A percentile compares a stretch with the other conserved stretches of the same genome.
Conservation (phyloP, 1,140 invertebrate genomes). For the Vanessa atalanta region DNA sequence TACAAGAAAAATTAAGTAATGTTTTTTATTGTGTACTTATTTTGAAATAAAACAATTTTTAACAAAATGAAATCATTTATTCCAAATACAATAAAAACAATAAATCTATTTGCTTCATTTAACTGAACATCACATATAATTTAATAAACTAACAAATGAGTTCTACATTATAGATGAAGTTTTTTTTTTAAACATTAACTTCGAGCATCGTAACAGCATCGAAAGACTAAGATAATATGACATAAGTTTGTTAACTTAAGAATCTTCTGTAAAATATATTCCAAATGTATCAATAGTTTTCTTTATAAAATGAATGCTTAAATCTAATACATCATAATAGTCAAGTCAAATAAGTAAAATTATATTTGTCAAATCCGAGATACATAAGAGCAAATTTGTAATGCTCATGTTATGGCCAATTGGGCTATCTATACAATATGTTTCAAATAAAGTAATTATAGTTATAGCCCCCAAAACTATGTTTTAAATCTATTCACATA, state of each 20-base stretch:
- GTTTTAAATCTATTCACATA: constrained; percentile 50
- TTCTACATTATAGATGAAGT: constrained; percentile 29
- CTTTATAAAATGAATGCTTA: constrained; percentile 42
- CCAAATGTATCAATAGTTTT: constrained; percentile 42
- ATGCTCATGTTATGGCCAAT: constrained; percentile 3
- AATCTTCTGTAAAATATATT: constrained; percentile 49
- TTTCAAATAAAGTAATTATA: constrained; percentile 15
- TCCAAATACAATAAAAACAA: constrained; percentile 55
- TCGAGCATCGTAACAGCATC: constrained; percentile 28
- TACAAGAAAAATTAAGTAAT: too few species aligned
- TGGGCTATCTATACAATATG: constrained; percentile 7
- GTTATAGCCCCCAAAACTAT: constrained; percentile 17
- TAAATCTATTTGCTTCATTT: constrained; percentile 41
- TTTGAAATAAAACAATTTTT: constrained; percentile 22
- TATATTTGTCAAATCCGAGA: constrained; percentile 18
- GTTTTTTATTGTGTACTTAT: too few species aligned
- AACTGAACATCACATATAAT: constrained; percentile 56
- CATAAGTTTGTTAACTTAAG: constrained; percentile 24
- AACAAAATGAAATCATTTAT: constrained; percentile 53
- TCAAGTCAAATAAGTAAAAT: constrained; percentile 22
- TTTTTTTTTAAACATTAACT: constrained; percentile 34
- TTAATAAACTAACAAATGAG: constrained; percentile 43
- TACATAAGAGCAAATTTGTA: constrained; percentile 16
- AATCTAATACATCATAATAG: constrained; percentile 36
- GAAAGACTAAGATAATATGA: constrained; percentile 26